Conservation (phyloP, 2,888 invertebrate species). For the Nasonia oneida region DNA sequence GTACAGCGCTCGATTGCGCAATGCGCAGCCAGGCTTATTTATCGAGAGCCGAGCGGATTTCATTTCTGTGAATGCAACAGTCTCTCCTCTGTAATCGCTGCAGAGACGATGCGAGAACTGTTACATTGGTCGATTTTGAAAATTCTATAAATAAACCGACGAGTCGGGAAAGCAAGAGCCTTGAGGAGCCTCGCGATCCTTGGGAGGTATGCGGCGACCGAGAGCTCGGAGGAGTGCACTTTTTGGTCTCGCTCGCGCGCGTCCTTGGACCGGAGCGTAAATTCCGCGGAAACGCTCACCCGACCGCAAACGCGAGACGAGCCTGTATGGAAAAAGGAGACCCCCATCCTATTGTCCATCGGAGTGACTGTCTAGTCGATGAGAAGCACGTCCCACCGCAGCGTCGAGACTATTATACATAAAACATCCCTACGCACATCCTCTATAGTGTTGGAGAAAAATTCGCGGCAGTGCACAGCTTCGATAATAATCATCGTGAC, state of each 20-base stretch:
- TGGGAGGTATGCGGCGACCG: too few relatives aligned
- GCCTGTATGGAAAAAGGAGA: neutral
- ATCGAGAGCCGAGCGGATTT: constrained; percentile 35
- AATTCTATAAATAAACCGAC: too few relatives aligned
- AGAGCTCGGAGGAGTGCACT: neutral
- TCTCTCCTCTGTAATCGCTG: too few relatives aligned
- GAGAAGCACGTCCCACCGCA: neutral
- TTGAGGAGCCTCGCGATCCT: too few relatives aligned
- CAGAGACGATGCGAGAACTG: too few relatives aligned
- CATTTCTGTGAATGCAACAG: constrained; percentile 41
- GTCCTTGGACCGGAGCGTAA: neutral
- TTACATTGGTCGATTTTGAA: too few relatives aligned
- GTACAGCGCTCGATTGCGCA: constrained; percentile 15
- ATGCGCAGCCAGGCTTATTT: constrained; percentile 23
- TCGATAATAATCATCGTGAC: constrained; percentile 24
- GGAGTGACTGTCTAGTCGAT: neutral
- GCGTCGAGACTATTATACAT: constrained; percentile 21
- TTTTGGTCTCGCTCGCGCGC: neutral
- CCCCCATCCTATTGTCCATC: neutral
- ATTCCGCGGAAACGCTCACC: neutral
- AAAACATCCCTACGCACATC: constrained; percentile 15
- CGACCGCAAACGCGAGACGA: too few relatives aligned
- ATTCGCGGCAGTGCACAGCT: neutral
- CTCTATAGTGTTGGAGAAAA: neutral
- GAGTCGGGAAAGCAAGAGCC: too few relatives aligned